Percentiles rank a stretch among this genome's conserved stretches.
Evolutionary conservation across 2,113 vertebrate species (phyloP).

Genomic region (Neolamprologus ventralis): DNA sequence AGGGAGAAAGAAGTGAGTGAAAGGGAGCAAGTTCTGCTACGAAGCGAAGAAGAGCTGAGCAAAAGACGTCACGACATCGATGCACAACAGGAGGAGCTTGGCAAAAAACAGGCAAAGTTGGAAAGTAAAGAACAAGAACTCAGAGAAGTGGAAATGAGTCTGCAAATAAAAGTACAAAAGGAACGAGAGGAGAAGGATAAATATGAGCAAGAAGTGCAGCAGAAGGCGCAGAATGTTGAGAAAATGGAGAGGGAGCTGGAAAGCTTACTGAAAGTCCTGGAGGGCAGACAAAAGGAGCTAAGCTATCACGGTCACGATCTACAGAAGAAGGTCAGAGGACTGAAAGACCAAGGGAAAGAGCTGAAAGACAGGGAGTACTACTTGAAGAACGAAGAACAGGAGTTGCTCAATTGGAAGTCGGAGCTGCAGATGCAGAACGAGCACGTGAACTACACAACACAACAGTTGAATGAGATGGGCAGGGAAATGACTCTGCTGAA

Average conservation of each 20-base stretch:
- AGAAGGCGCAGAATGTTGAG: background rate
- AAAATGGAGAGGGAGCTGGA: slow-evolving; percentile 35
- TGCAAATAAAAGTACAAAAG: background rate
- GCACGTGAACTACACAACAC: background rate
- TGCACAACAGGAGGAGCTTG: background rate
- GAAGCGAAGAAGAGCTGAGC: background rate
- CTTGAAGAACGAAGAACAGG: slow-evolving; percentile 24
- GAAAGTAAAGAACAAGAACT: slow-evolving; percentile 24
- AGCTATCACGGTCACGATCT: slow-evolving; percentile 42
- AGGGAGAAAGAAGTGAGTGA: background rate
- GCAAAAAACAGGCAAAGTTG: background rate
- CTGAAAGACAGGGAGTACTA: slow-evolving; percentile 48
- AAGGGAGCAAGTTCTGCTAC: background rate
- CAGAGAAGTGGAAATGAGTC: background rate
- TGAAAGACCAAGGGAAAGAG: slow-evolving; percentile 53
- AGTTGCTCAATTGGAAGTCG: slow-evolving; percentile 17
- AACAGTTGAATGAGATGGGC: slow-evolving; percentile 27
- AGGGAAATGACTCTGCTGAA: slow-evolving; percentile 25
- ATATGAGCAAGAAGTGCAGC: background rate
- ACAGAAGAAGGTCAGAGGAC: slow-evolving; percentile 45
- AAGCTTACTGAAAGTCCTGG: slow-evolving; percentile 17
- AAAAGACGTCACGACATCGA: background rate
- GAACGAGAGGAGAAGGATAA: background rate
- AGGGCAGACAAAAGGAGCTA: slow-evolving; percentile 41
- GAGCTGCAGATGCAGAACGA: slow-evolving; percentile 21